Evolutionary conservation across 2,113 vertebrate species (phyloP), one percentile per base, ranked within the genome.

Genomic region (Leptocoma aspasia): DNA sequence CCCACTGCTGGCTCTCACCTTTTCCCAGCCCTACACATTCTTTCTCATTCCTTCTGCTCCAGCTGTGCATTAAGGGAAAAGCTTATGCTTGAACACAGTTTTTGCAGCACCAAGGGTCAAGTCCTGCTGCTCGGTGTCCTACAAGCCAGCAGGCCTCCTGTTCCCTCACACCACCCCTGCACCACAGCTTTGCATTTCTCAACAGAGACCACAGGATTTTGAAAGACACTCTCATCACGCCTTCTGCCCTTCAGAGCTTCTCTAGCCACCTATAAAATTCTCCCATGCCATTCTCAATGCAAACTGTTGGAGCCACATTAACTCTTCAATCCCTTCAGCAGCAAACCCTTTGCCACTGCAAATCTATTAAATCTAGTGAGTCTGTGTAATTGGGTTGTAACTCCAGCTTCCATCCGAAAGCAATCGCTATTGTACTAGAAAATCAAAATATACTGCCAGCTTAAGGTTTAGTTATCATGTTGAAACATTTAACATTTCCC

Each of bases 141-240:
- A 4, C 20, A 10, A 1, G 1, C n/a, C 13, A 50, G 6, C 35
- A 71, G 31, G 28, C 7, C 0, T 37, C 15, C 68, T 44, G 49
- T 61, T 59, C 35, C 4, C 41, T 33, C 6, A 0, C 9, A 9
- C 13, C 3, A 5, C 19, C 57, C 31, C n/a, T 5, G 15, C 1
- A 3, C 60, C 28, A 22, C 41, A 33, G 70, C 17, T 19, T 20
- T 26, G 37, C 9, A 4, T 70, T 79, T 93, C 87, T 61, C 88
- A 80, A 65, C 2, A 76, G 61, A 64, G 24, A 65, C 66, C 31
- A 22, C 33, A 26, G 0, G 41, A 35, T 30, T 77, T 80, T 49
- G 75, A 70, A 76, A 91, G 53, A 18, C 28, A 5, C 20, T 33
- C n/a, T 49, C 63, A 61, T 23, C 30, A 15, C 0, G 6, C 33